Percentiles rank a stretch among this genome's conserved stretches.
These are phyloP conservation scores for Asarcornis scutulata DNA, from an alignment of 2,113 vertebrate species.

Conservation along the genomic window DNA sequence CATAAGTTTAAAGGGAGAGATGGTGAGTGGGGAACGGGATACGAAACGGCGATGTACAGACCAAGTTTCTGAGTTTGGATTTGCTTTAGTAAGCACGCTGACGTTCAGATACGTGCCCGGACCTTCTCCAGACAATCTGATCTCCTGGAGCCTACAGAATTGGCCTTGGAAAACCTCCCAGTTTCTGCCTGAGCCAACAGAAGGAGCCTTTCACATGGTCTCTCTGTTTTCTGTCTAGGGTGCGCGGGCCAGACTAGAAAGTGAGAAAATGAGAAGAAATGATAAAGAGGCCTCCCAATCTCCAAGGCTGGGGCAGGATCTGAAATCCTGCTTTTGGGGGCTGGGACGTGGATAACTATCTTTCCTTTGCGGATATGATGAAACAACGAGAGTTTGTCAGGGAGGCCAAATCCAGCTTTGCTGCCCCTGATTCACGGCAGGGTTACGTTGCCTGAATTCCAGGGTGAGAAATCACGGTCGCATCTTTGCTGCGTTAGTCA, in stretches of 20 bases:
- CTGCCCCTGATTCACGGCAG: conserved; percentile 20
- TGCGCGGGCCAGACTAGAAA: conserved; percentile 4
- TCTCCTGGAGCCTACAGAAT: conserved; percentile 61
- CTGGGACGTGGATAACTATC: background rate
- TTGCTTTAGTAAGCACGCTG: background rate
- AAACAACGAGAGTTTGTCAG: background rate
- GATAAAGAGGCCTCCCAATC: conserved; percentile 24
- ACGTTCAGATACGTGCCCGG: background rate
- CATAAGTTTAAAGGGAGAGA: background rate
- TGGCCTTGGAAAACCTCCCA: conserved; percentile 65
- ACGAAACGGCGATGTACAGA: background rate
- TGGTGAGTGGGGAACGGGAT: background rate
- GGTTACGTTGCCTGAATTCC: conserved; percentile 31
- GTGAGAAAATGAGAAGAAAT: conserved; percentile 50
- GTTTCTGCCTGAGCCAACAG: conserved; percentile 63
- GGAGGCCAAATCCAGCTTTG: background rate
- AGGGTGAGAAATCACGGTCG: background rate
- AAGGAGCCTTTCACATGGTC: conserved; percentile 58
- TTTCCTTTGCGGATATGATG: background rate
- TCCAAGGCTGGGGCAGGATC: background rate
- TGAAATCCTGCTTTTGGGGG: background rate
- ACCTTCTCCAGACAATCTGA: conserved; percentile 65
- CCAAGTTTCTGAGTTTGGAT: background rate
- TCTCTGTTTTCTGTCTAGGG: conserved; percentile 41
- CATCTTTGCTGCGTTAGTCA: conserved; percentile 49